Conservation (phyloP, 2,888 invertebrate species). For the Myopa tessellatipennis region DNA sequence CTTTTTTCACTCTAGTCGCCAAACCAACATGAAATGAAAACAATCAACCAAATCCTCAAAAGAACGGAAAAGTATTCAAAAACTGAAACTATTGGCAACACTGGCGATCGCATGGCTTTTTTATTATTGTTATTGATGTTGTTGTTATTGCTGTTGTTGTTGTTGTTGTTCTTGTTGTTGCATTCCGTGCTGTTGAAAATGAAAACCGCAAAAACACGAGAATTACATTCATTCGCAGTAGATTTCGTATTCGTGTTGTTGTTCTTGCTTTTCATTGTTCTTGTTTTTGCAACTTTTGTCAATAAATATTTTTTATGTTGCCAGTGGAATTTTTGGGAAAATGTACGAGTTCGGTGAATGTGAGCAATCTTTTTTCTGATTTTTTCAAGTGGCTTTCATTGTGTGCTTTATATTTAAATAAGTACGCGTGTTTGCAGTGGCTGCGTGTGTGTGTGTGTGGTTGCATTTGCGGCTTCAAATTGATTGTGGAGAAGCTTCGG, state of each 20-base stretch:
- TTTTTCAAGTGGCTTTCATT: background rate
- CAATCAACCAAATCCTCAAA: conserved; percentile 15
- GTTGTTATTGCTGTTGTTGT: background rate
- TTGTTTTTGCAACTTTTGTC: conserved; percentile 15
- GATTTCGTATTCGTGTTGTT: background rate
- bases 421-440: background rate
- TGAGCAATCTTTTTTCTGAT: background rate
- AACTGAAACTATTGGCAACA: conserved; percentile 16
- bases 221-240: conserved; percentile 37
- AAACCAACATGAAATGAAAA: conserved; percentile 29
- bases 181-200: conserved; percentile 13
- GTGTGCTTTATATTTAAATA: conserved; percentile 19
- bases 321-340: background rate
- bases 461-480: background rate
- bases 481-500: background rate
- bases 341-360: background rate
- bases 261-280: background rate
- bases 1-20: conserved; percentile 1
- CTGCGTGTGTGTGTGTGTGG: background rate
- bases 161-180: background rate
- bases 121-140: background rate
- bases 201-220: conserved; percentile 37
- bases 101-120: conserved; percentile 3
- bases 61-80: background rate
- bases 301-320: conserved; percentile 26